Evolutionary conservation across 2,888 invertebrate species (phyloP), one percentile per base, ranked within the genome.

Genomic region (Agelastica alni): DNA sequence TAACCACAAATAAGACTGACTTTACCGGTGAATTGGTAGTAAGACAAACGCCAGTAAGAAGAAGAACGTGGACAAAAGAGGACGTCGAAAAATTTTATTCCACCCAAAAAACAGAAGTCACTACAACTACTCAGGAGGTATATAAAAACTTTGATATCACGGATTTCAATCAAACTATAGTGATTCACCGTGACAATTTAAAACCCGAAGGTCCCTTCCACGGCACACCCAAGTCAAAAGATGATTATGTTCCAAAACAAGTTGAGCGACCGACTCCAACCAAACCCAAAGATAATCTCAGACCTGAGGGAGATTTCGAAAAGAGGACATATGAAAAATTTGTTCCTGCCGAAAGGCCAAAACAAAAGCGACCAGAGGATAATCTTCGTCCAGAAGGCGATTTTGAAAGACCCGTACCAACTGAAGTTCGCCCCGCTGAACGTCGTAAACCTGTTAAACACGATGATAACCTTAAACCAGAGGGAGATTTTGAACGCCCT

Each of bases 21-120:
- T 89, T 85, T 73, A 87, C 86, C 60, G 83, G 85, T n/a, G 83
- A 84, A 72, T 79, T 83, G 60, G 80, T 82, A 3, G 85, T 86
- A 70, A 80, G 85, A 66, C 81, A 85, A 34, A 83, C 80, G 69
- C 83, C 86, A 53, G 83, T 87, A 41, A 79, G 89, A 63, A 81
- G 89, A 47, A 88, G 86, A 42, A 86, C 87, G 0, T 87, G 86
- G 84, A 86, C 86, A 0, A 87, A 87, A 68, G 87, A 88, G 73
- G 87, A 87, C 65, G 82, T 84, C 13, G 86, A 88, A 60, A 87
- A 86, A 69, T 85, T 87, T 61, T 85, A 85, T 66, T 81, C 83
- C 0, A 83, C 82, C 2, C 79, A 83, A 61, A 77, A 80, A 46
- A 74, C 79, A 44, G 80, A 81, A 68, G 79, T 79, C 52, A 76